Evolutionary conservation across 1,140 invertebrate species (phyloP), one percentile per base, ranked within the genome.

Genomic region (Hestina assimilis): DNA sequence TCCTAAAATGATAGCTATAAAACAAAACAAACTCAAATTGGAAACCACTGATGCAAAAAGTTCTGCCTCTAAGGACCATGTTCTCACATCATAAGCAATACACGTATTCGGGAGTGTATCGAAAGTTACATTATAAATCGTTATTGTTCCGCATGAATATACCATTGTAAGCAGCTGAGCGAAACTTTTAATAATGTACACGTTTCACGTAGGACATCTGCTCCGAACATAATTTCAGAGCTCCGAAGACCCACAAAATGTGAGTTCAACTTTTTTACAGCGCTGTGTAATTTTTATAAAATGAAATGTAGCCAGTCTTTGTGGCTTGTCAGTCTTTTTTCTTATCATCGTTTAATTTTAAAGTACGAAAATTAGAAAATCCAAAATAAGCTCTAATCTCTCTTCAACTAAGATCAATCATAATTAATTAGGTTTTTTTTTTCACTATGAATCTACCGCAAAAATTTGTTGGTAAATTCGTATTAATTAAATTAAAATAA

Each of bases 41-140:
- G 52, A 55, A 56, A 51, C 46, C 21, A 31, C 31, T 57, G 42
- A 63, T 57, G 54, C 48, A 43, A 48, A 54, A 58, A 63, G 43
- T 63, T 50, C 9, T 21, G 33, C 23, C 48, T 43, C 60, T 15
- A 9, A 54, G 26, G 60, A 50, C 12, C 19, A 12, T n/a, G 42
- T 15, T 47, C 31, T 12, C 21, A 42, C 45, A 42, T 57, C 38
- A 42, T 40, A 53, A 24, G 23, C 50, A 17, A 42, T 24, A 20
- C 47, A 58, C 46, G 55, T 58, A 47, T 23, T 29, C 26, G 23
- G 5, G 46, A 58, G 55, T 43, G 35, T 50, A 51, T 58, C 55
- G 40, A 51, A 50, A 33, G 35, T 43, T 50, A 35, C 46, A 51
- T 42, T 51, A 51, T 58, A 43, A 58, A 48, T 50, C 24, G 55